A percentile compares a stretch with the other conserved stretches of the same genome.
Evolutionary conservation across 2,797 vertebrate genomes (phyloP).

Genomic region (Hoplostethus mediterraneus): DNA sequence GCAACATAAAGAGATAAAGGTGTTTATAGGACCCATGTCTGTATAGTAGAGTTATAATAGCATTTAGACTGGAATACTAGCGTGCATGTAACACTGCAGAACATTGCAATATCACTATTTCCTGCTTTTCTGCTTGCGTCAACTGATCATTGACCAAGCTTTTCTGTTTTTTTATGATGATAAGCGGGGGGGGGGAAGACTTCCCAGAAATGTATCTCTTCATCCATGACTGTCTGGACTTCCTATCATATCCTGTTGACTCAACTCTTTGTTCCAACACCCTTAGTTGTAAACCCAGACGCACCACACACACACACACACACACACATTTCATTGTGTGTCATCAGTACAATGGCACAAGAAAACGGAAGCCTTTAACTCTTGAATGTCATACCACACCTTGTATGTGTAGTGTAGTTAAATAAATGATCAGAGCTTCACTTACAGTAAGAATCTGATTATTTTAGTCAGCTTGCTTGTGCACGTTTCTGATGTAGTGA

Average conservation of each 20-base stretch:
- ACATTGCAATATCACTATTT: neutral
- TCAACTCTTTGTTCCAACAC: slow-evolving; percentile 91
- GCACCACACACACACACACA: slow-evolving; percentile 39
- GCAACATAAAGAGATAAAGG: too few relatives aligned
- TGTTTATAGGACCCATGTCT: too few relatives aligned
- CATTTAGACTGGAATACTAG: too few relatives aligned
- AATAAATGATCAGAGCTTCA: slow-evolving; percentile 22
- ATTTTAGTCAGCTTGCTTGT: slow-evolving; percentile 10
- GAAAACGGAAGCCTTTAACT: slow-evolving; percentile 65
- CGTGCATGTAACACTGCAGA: too few relatives aligned
- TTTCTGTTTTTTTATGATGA: slow-evolving; percentile 61
- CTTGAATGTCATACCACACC: slow-evolving; percentile 63
- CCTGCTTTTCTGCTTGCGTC: neutral
- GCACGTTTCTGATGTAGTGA: neutral
- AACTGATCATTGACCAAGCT: slow-evolving; percentile 55
- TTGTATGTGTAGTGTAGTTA: slow-evolving; percentile 35
- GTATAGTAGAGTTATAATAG: too few relatives aligned
- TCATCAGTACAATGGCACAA: slow-evolving; percentile 77
- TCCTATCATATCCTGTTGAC: slow-evolving; percentile 97
- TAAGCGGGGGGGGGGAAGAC: slow-evolving; percentile 78
- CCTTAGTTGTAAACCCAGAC: slow-evolving; percentile 76
- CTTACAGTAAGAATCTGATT: neutral
- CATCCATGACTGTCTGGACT: slow-evolving; percentile 89
- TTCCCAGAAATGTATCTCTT: slow-evolving; percentile 87
- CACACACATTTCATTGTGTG: slow-evolving; percentile 71